Conservation (phyloP, 2,113 vertebrate genomes). For the Triplophysa tibetana region DNA sequence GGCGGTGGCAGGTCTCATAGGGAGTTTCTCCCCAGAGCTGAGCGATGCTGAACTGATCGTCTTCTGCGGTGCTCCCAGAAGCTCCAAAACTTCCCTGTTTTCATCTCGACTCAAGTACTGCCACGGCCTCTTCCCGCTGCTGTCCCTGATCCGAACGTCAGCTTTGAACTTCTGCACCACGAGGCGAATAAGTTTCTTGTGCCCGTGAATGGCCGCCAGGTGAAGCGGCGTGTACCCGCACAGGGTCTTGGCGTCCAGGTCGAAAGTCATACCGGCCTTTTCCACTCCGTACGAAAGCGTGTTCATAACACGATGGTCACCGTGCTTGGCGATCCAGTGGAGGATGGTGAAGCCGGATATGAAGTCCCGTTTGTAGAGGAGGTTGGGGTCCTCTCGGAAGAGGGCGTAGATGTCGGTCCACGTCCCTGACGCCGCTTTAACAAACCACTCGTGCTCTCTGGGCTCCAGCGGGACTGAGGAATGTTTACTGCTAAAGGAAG, state of each 20-base stretch:
- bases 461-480: constrained; percentile 78
- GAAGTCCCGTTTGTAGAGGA: constrained; percentile 86
- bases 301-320: constrained; percentile 80
- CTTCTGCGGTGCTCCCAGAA: constrained; percentile 78
- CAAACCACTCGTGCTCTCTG: constrained; percentile 86
- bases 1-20: background rate
- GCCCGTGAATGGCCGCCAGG: constrained; percentile 86
- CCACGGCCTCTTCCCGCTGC: constrained; percentile 86
- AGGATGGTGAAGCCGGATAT: constrained; percentile 88
- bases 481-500: constrained; percentile 52
- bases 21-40: constrained; percentile 6
- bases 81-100: constrained; percentile 76
- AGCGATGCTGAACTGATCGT: constrained; percentile 8
- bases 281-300: constrained; percentile 76
- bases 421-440: constrained; percentile 78
- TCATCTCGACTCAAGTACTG: constrained; percentile 77
- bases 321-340: constrained; percentile 96
- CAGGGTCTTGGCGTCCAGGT: constrained; percentile 76
- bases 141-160: constrained; percentile 78
- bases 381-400: constrained; percentile 80
- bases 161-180: constrained; percentile 84
- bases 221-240: constrained; percentile 91
- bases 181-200: constrained; percentile 80
- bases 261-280: constrained; percentile 73
- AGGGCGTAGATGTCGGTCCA: constrained; percentile 81